Base-by-base conservation (phyloP, 2,888 invertebrate genomes). In the Pseudolycoriella hygida region DNA sequence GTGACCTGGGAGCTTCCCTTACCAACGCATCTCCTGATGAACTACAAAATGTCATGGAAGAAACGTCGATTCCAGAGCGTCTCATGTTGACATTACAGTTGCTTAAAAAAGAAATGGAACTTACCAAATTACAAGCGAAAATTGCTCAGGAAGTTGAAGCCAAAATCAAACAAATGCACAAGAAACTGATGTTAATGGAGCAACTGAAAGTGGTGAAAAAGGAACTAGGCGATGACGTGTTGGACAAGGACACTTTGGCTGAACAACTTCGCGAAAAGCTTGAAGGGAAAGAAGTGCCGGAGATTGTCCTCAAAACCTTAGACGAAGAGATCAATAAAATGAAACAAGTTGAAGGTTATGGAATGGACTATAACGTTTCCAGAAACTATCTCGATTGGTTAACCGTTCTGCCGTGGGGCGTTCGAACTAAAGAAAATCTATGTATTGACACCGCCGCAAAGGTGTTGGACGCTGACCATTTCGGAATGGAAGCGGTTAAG, bases 341-440 rank as follows among this genome's bases (percentile, higher is more conserved):
- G 5, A 80, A 82, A 58, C 93, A 96, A 59, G 67, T 99, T 40
- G 98, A 99, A 64, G 88, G 89, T 58, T 97, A 98, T 62, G 97
- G 97, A 53, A 96, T 96, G 0, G 98, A 99, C 69, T 99, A 98
- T 65, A 96, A 93, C 64, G 96, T 97, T 0, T 96, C 94, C 2
- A 76, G 97, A 40, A 99, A 98, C 67, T 98, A 99, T 67, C 73
- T 98, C n/a, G 98, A 99, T 66, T 99, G 98, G 98, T 67, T 98
- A 48, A 97, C 97, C 0, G 83, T 81, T 2, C 68, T 98, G 46
- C 98, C 98, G 0, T 99, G 98, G 98, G 97, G 98, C 3, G 70
- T 88, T 38, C 82, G 80, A 15, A 94, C 92, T 49, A 72, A 81
- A 53, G 98, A 99, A 66, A 94, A 89, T 62, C 69, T 96, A 40